Conservation (phyloP, 2,888 invertebrate genomes). For the Drosophila birchii region DNA sequence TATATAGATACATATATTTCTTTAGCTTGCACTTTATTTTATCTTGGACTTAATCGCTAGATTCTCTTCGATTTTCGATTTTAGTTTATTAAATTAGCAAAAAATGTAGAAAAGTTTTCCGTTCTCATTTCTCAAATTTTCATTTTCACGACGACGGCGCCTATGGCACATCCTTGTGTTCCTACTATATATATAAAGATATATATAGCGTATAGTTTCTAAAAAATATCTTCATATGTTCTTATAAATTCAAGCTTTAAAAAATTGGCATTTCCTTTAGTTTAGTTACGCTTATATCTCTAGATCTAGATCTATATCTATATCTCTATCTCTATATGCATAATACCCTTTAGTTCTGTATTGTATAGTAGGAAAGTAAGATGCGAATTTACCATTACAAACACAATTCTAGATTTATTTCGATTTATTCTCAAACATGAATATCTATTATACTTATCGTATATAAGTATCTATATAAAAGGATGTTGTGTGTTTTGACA, state of each 20-base stretch:
- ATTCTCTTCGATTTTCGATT: constrained; percentile 41
- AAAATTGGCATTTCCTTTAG: constrained; percentile 76
- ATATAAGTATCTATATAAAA: neutral
- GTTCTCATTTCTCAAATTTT: neutral
- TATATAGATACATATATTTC: constrained; percentile 29
- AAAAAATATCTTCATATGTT: constrained; percentile 64
- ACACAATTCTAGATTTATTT: constrained; percentile 28
- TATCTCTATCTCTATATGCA: constrained; percentile 27
- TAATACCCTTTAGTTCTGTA: constrained; percentile 44
- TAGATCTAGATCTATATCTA: constrained; percentile 27
- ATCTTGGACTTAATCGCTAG: constrained; percentile 32
- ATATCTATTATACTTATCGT: constrained; percentile 3
- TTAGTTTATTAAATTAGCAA: constrained; percentile 71
- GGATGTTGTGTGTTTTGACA: constrained; percentile 10
- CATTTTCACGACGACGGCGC: constrained; percentile 55
- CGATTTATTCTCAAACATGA: constrained; percentile 8
- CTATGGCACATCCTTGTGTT: constrained; percentile 72
- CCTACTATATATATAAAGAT: constrained; percentile 44
- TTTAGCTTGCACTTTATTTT: constrained; percentile 24
- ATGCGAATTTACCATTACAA: constrained; percentile 35
- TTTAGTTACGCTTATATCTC: constrained; percentile 34
- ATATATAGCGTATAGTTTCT: constrained; percentile 69
- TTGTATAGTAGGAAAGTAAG: constrained; percentile 43
- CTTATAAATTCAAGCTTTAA: constrained; percentile 63
- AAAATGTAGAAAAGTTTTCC: constrained; percentile 49